A percentile compares a stretch with the other conserved stretches of the same genome.
Evolutionary conservation across 2,888 invertebrate species (phyloP).

Genomic region (Torymus tubicola): DNA sequence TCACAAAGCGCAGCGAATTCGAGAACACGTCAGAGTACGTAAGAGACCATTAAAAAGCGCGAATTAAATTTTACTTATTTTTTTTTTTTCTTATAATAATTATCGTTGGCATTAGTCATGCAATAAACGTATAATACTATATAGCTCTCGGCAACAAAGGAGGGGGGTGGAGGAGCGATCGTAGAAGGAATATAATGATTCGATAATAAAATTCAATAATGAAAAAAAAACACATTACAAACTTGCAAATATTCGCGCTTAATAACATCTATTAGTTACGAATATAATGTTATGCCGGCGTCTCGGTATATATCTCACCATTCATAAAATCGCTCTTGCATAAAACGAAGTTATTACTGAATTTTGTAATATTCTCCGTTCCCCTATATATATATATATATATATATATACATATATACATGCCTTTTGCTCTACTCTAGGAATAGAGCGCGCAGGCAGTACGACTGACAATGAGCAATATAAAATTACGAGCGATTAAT

Average conservation of each 20-base stretch:
- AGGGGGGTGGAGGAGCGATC: too few species aligned
- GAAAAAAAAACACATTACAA: background rate
- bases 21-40: too few species aligned
- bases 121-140: too few species aligned
- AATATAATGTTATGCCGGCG: slow-evolving; percentile 19
- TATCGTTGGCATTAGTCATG: too few species aligned
- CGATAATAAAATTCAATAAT: background rate
- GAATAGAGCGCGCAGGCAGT: background rate
- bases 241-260: too few species aligned
- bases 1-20: too few species aligned
- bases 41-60: too few species aligned
- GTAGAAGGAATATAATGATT: background rate
- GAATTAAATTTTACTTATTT: too few species aligned
- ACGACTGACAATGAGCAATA: slow-evolving; percentile 22
- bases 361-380: slow-evolving; percentile 19
- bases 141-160: too few species aligned
- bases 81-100: too few species aligned
- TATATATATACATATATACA: too few species aligned
- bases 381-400: background rate
- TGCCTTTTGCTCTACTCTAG: slow-evolving; percentile 8
- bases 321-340: background rate
- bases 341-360: slow-evolving; percentile 34
- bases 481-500: slow-evolving; percentile 37
- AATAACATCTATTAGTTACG: slow-evolving; percentile 1
- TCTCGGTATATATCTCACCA: background rate